These are phyloP conservation scores for Podiceps cristatus DNA, from an alignment of 2,113 vertebrate species.

Conservation along the genomic window DNA sequence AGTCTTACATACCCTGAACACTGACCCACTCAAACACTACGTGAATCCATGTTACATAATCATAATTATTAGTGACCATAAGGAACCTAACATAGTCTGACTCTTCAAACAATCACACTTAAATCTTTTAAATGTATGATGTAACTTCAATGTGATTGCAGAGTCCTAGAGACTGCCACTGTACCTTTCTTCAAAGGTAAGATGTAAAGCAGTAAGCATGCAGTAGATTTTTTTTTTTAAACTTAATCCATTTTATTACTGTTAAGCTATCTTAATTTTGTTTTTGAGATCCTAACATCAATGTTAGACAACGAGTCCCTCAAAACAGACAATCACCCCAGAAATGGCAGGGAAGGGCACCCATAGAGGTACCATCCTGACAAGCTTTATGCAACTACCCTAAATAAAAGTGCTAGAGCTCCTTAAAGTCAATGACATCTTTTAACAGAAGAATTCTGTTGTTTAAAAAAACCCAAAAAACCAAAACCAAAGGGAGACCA, in stretches of 20 bases:
- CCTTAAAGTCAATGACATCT: background rate
- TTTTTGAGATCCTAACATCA: background rate
- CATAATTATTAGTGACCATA: background rate
- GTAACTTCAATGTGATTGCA: background rate
- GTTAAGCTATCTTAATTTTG: background rate
- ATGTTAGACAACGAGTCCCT: rapidly evolving
- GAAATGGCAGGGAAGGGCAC: background rate
- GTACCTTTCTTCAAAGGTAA: background rate
- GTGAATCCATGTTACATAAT: background rate
- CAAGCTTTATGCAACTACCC: background rate
- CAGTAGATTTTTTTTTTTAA: background rate
- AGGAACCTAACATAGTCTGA: background rate
- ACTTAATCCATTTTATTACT: background rate
- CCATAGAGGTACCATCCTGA: background rate
- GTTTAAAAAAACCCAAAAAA: background rate
- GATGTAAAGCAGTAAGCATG: background rate
- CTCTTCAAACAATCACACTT: background rate
- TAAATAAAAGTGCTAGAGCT: background rate
- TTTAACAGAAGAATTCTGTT: background rate
- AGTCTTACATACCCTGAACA: background rate
- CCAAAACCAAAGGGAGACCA: background rate
- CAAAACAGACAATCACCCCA: background rate
- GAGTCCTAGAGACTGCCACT: background rate
- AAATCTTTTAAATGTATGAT: background rate
- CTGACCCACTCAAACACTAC: background rate